A percentile compares a stretch with the other conserved stretches of the same genome.
Conservation (phyloP, 2,797 vertebrate genomes). For the Acanthis flammea region DNA sequence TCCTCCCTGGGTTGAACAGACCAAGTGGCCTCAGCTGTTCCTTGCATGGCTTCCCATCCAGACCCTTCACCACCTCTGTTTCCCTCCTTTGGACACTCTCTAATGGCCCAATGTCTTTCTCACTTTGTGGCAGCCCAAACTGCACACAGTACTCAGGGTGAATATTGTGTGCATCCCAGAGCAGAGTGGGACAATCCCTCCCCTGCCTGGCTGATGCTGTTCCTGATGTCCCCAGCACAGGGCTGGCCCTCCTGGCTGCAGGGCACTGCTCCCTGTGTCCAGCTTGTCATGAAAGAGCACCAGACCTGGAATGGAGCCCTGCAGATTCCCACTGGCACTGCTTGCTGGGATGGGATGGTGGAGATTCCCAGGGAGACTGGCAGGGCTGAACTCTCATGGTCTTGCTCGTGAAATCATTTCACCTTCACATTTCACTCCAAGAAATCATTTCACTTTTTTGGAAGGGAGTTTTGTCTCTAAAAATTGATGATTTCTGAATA, state of each 20-base stretch:
- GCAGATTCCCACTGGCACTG: not conserved
- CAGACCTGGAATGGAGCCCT: not conserved
- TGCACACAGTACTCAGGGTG: accelerated
- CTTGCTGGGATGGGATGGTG: not conserved
- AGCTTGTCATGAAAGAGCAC: not conserved
- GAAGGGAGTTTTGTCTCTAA: not conserved
- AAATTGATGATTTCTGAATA: not conserved
- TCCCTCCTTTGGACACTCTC: not conserved
- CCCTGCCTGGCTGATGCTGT: not conserved
- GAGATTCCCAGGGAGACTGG: not conserved
- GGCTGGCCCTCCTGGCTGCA: not conserved
- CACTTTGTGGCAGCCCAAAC: not conserved
- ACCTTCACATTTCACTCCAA: not conserved
- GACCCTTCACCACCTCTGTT: not conserved
- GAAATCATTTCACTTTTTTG: not conserved
- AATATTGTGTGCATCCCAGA: not conserved
- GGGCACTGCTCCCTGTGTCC: not conserved
- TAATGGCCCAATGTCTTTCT: too few species aligned
- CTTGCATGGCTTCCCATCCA: too few species aligned
- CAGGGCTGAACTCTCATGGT: not conserved
- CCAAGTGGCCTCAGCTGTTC: not conserved
- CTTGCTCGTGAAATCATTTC: not conserved
- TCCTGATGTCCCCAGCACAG: too few species aligned
- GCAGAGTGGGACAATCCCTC: not conserved
- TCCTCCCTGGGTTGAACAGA: not conserved